Conservation (phyloP, 2,797 vertebrate genomes). For the Emys orbicularis region DNA sequence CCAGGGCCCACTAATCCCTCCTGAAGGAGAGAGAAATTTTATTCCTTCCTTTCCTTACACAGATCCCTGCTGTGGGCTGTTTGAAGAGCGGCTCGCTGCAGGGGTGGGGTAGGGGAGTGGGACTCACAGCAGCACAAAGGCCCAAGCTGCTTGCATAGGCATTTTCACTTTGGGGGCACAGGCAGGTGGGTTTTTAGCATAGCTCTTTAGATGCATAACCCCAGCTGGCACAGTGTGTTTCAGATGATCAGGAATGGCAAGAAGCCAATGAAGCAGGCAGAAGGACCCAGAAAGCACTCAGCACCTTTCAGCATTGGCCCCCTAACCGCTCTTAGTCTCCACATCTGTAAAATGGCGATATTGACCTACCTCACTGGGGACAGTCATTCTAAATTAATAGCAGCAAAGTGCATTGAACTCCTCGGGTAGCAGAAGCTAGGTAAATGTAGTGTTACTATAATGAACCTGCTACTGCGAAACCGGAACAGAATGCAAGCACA, state of each 20-base stretch:
- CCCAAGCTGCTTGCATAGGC: background rate
- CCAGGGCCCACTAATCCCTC: slow-evolving; percentile 9
- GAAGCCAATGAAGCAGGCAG: too few relatives aligned
- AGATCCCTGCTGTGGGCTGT: fast-evolving
- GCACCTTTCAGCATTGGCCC: too few relatives aligned
- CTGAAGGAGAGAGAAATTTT: slow-evolving; percentile 38
- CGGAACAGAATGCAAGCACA: background rate
- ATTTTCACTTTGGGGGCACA: fast-evolving
- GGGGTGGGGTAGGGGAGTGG: background rate
- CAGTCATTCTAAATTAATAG: background rate
- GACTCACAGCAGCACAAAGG: background rate
- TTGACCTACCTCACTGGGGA: background rate
- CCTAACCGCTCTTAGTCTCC: background rate
- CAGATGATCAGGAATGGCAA: too few relatives aligned
- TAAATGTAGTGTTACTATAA: background rate
- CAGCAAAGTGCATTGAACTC: background rate
- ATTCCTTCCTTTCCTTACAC: slow-evolving; percentile 36
- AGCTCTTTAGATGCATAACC: fast-evolving
- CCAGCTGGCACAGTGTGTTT: background rate
- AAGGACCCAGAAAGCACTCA: too few relatives aligned
- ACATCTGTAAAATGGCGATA: background rate
- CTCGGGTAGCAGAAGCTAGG: background rate
- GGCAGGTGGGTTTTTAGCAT: background rate
- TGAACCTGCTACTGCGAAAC: background rate
- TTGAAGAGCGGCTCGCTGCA: fast-evolving